phyloP scores from a whole-genome alignment of 2,797 vertebrate species.

The Macropodus opercularis region DNA sequence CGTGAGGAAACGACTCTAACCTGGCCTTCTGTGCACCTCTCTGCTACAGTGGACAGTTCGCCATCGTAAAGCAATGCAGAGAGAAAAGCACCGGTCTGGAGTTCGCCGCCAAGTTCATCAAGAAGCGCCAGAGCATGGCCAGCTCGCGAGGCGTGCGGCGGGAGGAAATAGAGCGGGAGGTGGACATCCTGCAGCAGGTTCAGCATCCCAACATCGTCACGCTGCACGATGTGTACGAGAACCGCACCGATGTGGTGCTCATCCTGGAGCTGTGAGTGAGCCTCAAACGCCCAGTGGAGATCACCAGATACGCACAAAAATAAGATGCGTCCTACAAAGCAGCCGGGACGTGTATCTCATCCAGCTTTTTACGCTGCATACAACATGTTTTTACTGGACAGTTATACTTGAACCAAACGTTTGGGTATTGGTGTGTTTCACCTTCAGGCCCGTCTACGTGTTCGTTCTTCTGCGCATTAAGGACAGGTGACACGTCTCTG shows the following conservation, averaged over 20 bases:
- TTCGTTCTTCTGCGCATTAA: too few species aligned
- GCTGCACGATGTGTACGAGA: slow-evolving; percentile 93
- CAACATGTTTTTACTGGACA: too few species aligned
- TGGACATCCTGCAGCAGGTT: slow-evolving; percentile 89
- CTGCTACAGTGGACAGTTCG: slow-evolving; percentile 91
- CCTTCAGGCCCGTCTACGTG: too few species aligned
- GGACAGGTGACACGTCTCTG: background rate
- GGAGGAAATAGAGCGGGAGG: slow-evolving; percentile 94
- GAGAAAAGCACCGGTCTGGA: slow-evolving; percentile 85
- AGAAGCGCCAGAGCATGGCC: slow-evolving; percentile 90
- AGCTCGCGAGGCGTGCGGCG: slow-evolving; percentile 91
- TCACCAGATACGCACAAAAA: too few species aligned
- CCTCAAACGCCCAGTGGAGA: too few species aligned
- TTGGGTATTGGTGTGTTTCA: too few species aligned
- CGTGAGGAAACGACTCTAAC: too few species aligned
- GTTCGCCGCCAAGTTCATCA: slow-evolving; percentile 96
- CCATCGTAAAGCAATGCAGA: slow-evolving; percentile 92
- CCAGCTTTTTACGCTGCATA: too few species aligned
- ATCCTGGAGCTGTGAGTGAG: slow-evolving; percentile 87
- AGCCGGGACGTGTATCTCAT: too few species aligned
- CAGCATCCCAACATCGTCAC: slow-evolving; percentile 92
- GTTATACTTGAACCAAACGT: too few species aligned
- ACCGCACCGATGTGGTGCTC: slow-evolving; percentile 94
- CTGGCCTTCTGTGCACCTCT: too few species aligned
- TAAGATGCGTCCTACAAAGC: too few species aligned